Percentiles rank a stretch among this genome's conserved stretches.
Conservation (phyloP, 2,113 vertebrate genomes). For the Cranoglanis bouderius region DNA sequence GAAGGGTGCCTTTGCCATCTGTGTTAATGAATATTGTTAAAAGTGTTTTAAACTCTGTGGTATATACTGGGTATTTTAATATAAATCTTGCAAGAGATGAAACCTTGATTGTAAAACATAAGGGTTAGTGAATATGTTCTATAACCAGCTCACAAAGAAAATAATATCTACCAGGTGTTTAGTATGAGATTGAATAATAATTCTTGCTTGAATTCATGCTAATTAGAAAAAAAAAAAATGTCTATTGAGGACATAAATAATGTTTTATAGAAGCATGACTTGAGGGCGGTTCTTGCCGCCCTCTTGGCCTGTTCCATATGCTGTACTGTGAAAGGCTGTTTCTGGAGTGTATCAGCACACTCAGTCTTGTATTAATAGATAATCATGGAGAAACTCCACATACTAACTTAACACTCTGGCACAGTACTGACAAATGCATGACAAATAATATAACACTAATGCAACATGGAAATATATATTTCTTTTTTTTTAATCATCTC, state of each 20-base stretch:
- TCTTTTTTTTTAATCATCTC: neutral
- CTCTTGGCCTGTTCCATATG: slow-evolving; percentile 26
- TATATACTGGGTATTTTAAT: neutral
- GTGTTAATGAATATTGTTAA: neutral
- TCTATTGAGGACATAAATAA: slow-evolving; percentile 20
- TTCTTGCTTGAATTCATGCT: neutral
- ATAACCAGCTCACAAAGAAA: neutral
- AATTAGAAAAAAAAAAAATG: slow-evolving; percentile 8
- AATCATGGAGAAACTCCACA: neutral
- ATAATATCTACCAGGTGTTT: neutral
- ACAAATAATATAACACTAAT: neutral
- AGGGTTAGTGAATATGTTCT: neutral
- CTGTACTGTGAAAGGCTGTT: slow-evolving; percentile 8
- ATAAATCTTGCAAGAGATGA: neutral
- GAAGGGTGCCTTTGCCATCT: neutral
- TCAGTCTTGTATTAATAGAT: slow-evolving; percentile 22
- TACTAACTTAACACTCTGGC: neutral
- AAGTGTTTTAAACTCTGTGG: neutral
- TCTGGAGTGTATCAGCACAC: slow-evolving; percentile 8
- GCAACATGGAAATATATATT: neutral
- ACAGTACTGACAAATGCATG: neutral
- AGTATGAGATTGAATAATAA: neutral
- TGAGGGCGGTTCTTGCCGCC: neutral
- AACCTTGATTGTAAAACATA: neutral
- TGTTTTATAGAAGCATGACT: slow-evolving; percentile 1